Evolutionary conservation across 1,140 invertebrate genomes (phyloP).

Genomic region (honey bee (Apis mellifera)): Amel_HAv3.1 CM009931.2:12057501-12058000

Average conservation of each 20-base stretch:
- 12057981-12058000: neutral
- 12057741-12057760: neutral
- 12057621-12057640: neutral
- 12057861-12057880: neutral
- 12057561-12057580: conserved; percentile 86
- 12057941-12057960: neutral
- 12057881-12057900: conserved; percentile 13
- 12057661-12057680: neutral
- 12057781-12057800: too few relatives aligned
- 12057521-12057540: conserved; percentile 84
- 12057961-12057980: neutral
- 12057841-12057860: neutral
- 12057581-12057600: conserved; percentile 85
- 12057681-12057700: neutral
- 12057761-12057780: conserved; percentile 9
- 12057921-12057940: neutral
- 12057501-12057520: conserved; percentile 84
- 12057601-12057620: conserved; percentile 33
- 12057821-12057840: neutral
- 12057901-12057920: neutral
- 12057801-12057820: neutral
- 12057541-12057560: conserved; percentile 87
- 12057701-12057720: neutral
- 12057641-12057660: neutral
- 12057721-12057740: neutral